These are phyloP conservation scores for Hirtodrosophila duncani DNA, from an alignment of 2,888 invertebrate species.

Conservation along the genomic window DNA sequence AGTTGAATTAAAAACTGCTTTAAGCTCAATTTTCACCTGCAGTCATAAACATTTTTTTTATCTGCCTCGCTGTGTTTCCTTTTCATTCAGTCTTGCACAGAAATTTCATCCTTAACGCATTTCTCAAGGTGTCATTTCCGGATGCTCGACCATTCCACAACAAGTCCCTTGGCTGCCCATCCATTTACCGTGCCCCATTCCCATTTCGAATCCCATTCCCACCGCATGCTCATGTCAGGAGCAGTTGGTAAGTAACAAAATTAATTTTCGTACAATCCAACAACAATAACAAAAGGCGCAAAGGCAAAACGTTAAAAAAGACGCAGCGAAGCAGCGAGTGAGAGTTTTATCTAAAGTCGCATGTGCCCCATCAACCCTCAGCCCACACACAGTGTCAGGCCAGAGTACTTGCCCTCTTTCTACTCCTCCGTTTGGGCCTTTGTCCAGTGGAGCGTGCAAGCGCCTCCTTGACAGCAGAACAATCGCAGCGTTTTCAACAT, in stretches of 20 bases:
- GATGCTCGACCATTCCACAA: conserved; percentile 15
- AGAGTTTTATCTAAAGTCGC: conserved; percentile 44
- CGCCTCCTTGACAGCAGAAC: conserved; percentile 56
- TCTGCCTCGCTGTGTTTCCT: too few relatives aligned
- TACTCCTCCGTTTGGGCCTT: conserved; percentile 1
- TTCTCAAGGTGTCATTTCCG: conserved; percentile 54
- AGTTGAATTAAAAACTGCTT: too few relatives aligned
- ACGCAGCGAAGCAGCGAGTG: conserved; percentile 42
- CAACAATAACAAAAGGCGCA: conserved; percentile 42
- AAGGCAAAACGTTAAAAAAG: conserved; percentile 49
- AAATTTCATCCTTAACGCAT: conserved; percentile 45
- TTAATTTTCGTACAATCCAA: conserved; percentile 65
- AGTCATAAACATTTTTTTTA: conserved; percentile 14
- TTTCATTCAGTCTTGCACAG: conserved; percentile 4
- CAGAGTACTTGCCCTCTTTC: neutral
- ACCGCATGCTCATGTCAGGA: conserved; percentile 32
- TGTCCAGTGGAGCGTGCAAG: conserved; percentile 45
- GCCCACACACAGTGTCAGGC: neutral
- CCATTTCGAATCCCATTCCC: conserved; percentile 14
- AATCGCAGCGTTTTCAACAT: conserved; percentile 64
- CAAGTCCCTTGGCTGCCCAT: neutral
- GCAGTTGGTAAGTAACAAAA: conserved; percentile 66
- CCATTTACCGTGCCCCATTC: conserved; percentile 17
- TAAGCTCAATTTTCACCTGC: conserved; percentile 1
- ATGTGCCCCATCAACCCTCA: conserved; percentile 19